Conservation (phyloP, 2,113 vertebrate species). For the Rhineura floridana region DNA sequence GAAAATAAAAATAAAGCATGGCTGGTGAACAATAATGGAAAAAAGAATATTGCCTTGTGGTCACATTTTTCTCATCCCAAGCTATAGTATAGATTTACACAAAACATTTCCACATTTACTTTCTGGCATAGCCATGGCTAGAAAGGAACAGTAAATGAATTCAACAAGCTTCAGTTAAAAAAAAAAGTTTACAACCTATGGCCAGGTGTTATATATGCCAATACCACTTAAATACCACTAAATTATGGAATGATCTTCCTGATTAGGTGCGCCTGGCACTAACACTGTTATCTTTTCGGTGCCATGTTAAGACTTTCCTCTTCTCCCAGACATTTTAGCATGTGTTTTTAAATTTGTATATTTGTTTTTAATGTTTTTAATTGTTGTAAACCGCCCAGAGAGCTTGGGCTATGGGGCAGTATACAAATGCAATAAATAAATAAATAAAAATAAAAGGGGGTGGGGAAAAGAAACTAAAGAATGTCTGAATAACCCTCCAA, state of each 20-base stretch:
- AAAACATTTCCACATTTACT: conserved; percentile 20
- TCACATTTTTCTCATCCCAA: neutral
- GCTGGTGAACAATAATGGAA: neutral
- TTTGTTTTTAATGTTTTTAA: too few species aligned
- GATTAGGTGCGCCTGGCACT: too few species aligned
- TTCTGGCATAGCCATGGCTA: neutral
- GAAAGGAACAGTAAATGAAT: conserved; percentile 27
- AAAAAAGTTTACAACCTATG: conserved; percentile 33
- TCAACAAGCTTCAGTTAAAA: neutral
- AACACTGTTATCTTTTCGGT: too few species aligned
- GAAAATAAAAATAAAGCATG: neutral
- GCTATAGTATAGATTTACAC: neutral
- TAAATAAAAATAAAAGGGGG: too few species aligned
- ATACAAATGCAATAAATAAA: too few species aligned
- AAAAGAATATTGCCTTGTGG: neutral
- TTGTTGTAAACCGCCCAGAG: too few species aligned
- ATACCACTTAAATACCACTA: neutral
- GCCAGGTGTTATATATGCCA: neutral
- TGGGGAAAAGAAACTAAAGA: too few species aligned
- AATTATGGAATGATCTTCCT: too few species aligned
- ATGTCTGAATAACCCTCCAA: conserved; percentile 9
- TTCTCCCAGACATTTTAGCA: too few species aligned
- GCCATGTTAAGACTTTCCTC: too few species aligned
- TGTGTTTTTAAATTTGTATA: too few species aligned
- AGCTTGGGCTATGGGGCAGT: too few species aligned